These are phyloP conservation scores for Hydrozoanthus gracilis DNA, from an alignment of 92 coral and sea anemone genomes.

Conservation along the genomic window DNA sequence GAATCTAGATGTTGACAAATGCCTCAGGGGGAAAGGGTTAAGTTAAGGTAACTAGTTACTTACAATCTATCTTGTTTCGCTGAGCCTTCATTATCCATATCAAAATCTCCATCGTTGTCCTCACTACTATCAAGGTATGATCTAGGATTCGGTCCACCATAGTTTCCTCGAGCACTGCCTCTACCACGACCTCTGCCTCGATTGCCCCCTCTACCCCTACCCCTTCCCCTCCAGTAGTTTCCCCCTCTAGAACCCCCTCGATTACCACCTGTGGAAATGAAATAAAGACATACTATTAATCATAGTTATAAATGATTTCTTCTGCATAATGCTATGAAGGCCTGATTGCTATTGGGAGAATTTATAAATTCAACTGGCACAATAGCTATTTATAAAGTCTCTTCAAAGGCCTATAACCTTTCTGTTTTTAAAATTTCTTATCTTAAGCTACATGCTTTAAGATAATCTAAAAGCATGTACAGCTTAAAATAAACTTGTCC, in stretches of 20 bases:
- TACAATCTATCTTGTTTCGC: conserved; percentile 44
- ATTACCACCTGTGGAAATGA: conserved; percentile 35
- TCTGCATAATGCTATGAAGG: too few relatives aligned
- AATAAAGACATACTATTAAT: neutral
- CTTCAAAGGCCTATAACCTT: too few relatives aligned
- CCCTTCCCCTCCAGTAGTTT: conserved; percentile 44
- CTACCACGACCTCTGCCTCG: conserved; percentile 65
- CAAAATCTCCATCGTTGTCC: conserved; percentile 66
- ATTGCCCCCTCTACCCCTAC: conserved; percentile 52
- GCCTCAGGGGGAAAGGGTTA: too few relatives aligned
- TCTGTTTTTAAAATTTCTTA: too few relatives aligned
- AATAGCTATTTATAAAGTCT: too few relatives aligned
- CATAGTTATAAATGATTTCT: too few relatives aligned
- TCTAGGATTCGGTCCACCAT: conserved; percentile 57
- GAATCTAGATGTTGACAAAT: too few relatives aligned
- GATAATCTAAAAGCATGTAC: too few relatives aligned
- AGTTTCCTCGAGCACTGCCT: conserved; percentile 56
- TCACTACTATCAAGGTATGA: conserved; percentile 55
- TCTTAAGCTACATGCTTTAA: too few relatives aligned
- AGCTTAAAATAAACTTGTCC: too few relatives aligned
- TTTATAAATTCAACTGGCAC: too few relatives aligned
- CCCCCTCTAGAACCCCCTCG: conserved; percentile 52
- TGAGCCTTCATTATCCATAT: conserved; percentile 50
- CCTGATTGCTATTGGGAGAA: too few relatives aligned
- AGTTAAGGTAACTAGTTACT: neutral